Evolutionary conservation across 2,113 vertebrate species (phyloP), one percentile per base, ranked within the genome.

Genomic region (Gila orcuttii): DNA sequence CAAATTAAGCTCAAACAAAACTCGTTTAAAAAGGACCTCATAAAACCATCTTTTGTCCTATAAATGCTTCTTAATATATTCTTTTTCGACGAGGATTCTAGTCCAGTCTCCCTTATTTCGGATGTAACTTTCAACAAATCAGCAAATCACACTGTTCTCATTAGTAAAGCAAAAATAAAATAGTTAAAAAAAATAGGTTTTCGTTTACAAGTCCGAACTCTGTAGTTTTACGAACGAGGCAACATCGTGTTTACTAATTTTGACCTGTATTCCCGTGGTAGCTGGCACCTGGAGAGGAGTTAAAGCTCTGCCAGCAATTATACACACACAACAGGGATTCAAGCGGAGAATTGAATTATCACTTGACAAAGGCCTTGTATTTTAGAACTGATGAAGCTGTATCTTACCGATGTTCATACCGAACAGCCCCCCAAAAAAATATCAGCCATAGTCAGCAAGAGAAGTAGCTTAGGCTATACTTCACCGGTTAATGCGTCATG

Each of bases 221-320:
- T 50, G 52, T 55, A 73, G 52, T 31, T 52, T 60, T 47, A 64
- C 52, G 5, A 28, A n/a, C 5, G 69, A 62, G 36, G 45, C n/a
- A 33, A 13, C 71, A 84, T 86, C 62, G 86, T 85, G 77, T 77
- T 89, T 88, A 84, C 86, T 90, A 73, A 89, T 89, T 86, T 87
- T 82, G 80, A 23, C 89, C 91, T 87, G 93, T 87, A 88, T 84
- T 93, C 92, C 91, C 90, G 81, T 12, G 85, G 36, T 47, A 88
- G 77, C 31, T 87, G 79, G 86, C 92, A 94, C 93, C 92, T 68
- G 39, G 87, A 86, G 90, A 90, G 71, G 21, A 79, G 15, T 17
- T 81, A 76, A 80, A 64, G 86, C 79, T 68, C 81, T 83, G 80
- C 23, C 75, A 90, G 89, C 92, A 94, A 95, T 94, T 95, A 92